Evolutionary conservation across 2,797 vertebrate genomes (phyloP), one percentile per base, ranked within the genome.

Genomic region (Orestias chungarensis): DNA sequence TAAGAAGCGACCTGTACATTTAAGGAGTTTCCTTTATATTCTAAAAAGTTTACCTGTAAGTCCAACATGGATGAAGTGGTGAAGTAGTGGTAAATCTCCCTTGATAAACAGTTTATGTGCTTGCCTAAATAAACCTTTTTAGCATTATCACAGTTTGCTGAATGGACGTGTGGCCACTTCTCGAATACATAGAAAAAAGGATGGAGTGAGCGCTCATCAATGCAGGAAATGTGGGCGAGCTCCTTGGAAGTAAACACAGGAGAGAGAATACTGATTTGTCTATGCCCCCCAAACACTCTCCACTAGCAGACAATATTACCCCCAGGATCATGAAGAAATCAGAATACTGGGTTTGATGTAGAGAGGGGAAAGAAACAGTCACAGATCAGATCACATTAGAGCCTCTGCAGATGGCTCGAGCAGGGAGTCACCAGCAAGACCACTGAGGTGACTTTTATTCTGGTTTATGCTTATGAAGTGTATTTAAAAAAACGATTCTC

Each of bases 221-320:
- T 62, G 35, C 59, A 62, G 59, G 59, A 62, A 40, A 62, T 62
- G 25, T 62, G 23, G 59, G 59, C 59, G 35, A 40, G 35, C 35
- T 61, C 33, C 10, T n/a, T 62, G 59, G 59, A 62, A 40, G 59
- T 62, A 62, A 62, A 62, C 59, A 62, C 23, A 62, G 35, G 6
- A 40, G 6, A 40, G n/a, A 62, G 17, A 38, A n/a, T n/a, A 62
- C 59, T 14, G 35, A 62, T 42, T 62, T 62, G 35, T 62, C 23
- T 42, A 40, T 38, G 42, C 35, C 59, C 59, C n/a, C 1, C 35
- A 40, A 42, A 62, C 11, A 42, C 35, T 62, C 6, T 40, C 35
- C 59, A n/a, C n/a, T 62, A n/a, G 38, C 42, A 25, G n/a, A 35
- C n/a, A 10, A 25, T 62, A n/a, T 40, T 62, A 23, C 59, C 11